Base-by-base conservation (phyloP, 2,888 invertebrate species). In the Disparrhopalites patrizii region DNA sequence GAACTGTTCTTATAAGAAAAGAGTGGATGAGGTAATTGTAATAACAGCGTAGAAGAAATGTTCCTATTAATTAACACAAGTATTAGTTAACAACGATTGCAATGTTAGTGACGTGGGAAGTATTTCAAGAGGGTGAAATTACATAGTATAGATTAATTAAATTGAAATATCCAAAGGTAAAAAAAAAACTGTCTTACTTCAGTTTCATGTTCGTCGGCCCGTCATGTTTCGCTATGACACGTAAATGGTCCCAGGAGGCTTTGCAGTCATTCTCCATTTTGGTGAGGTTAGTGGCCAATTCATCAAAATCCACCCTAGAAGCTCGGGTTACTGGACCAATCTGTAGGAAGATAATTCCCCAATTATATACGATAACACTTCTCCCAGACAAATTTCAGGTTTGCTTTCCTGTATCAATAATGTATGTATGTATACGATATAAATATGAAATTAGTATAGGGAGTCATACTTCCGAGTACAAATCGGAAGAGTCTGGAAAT, bases 251-350 rank as follows among this genome's bases (percentile, higher is more conserved):
- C 93, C 95, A 97, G 0, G 95, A 95, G 0, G 91, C 88, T 79
- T 98, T 98, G 81, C 99, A 99, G 79, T 99, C 98, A 23, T 86
- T 84, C 81, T 99, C 98, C 78, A 99, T 82, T 77, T 91, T 90
- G 64, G 85, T 84, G 60, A 99, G 85, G 79, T 93, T 97, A 63
- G 87, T 83, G 50, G 87, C 84, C 62, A 98, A 82, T 77, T 97
- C 92, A 74, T 96, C 93, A 80, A 95, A 99, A 80, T 99, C 98
- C 25, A 97, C 90, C 81, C 95, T 90, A 0, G 93, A 93, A 47
- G 93, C 93, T 76, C 94, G 83, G 13, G 75, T 75, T n/a, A 75
- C 75, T 58, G 75, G 68, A 28, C 75, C 75, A 58, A 75, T 73
- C 75, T 75, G 33, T 20, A 58, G n/a, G n/a, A n/a, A n/a, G n/a